Conservation (phyloP, 1,140 invertebrate genomes). For the Psix sp. region DNA sequence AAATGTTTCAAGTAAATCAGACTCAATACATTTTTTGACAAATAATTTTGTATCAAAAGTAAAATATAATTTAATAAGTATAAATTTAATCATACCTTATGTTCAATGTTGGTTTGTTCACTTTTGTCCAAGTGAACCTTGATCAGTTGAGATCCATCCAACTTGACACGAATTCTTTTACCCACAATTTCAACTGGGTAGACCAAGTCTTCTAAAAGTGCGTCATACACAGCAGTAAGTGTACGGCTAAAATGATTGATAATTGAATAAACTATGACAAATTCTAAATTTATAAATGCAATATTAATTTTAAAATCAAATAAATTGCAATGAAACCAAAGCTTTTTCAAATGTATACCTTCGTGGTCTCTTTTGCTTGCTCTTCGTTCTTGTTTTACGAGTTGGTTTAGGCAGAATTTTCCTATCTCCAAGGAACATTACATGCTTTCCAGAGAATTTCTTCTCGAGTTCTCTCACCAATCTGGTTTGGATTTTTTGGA, state of each 20-base stretch:
- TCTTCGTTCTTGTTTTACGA: constrained; percentile 93
- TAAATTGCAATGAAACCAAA: not conserved
- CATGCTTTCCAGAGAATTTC: constrained; percentile 99
- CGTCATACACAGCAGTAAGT: constrained; percentile 97
- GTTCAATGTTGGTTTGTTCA: constrained; percentile 99
- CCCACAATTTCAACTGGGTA: constrained; percentile 99
- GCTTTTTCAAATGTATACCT: constrained; percentile 75
- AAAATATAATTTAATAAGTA: not conserved
- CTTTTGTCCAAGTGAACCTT: constrained; percentile 99
- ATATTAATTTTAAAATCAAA: not conserved
- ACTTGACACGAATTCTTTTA: constrained; percentile 95
- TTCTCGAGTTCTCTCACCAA: constrained; percentile 98
- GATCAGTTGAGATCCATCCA: constrained; percentile 96
- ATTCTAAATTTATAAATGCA: not conserved
- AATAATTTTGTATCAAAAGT: not conserved
- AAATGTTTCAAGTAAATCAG: too few species aligned
- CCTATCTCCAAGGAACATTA: constrained; percentile 98
- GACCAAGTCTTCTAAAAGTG: constrained; percentile 97
- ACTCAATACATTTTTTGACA: too few species aligned
- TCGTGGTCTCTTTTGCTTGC: constrained; percentile 98
- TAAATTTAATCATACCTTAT: constrained; percentile 86
- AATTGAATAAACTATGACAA: not conserved
- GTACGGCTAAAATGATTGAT: constrained; percentile 83
- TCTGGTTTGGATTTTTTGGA: constrained; percentile 98
- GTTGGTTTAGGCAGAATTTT: constrained; percentile 98